phyloP scores from a whole-genome alignment of 2,888 invertebrate genomes.

The Metalampra italica region DNA sequence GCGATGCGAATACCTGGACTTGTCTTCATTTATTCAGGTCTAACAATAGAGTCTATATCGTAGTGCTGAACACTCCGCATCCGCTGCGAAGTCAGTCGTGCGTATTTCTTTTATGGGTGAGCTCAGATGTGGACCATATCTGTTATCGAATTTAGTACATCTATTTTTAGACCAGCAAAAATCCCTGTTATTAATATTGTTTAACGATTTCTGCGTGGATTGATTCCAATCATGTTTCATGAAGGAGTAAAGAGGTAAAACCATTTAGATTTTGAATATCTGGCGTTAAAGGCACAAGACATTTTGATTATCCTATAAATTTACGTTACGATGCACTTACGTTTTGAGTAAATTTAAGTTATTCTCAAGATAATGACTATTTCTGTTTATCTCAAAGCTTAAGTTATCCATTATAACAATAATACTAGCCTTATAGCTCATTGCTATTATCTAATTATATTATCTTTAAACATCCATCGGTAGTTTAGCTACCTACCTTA shows the following conservation, averaged over 20 bases:
- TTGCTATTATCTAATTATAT: no score
- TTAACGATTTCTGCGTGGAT: background rate
- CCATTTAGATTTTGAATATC: no score
- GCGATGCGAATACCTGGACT: conserved; percentile 35
- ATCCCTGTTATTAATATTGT: background rate
- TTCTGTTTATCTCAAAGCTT: background rate
- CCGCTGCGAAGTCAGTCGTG: conserved; percentile 39
- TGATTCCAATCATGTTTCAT: no score
- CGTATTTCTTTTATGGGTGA: conserved; percentile 54
- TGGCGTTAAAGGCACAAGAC: no score
- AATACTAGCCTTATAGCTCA: no score
- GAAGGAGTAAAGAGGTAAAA: no score
- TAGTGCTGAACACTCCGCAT: conserved; percentile 38
- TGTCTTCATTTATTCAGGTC: conserved; percentile 31
- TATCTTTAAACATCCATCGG: no score
- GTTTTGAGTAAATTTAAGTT: no score
- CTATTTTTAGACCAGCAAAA: conserved; percentile 1
- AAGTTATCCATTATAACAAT: background rate
- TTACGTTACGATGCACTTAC: no score
- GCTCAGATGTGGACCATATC: conserved; percentile 25
- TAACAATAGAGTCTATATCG: conserved; percentile 29
- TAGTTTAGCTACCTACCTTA: background rate
- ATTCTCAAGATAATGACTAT: background rate
- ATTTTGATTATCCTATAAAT: no score
- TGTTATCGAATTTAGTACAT: conserved; percentile 21